Conservation (phyloP, 2,797 vertebrate species). For the Hyperoplus immaculatus region DNA sequence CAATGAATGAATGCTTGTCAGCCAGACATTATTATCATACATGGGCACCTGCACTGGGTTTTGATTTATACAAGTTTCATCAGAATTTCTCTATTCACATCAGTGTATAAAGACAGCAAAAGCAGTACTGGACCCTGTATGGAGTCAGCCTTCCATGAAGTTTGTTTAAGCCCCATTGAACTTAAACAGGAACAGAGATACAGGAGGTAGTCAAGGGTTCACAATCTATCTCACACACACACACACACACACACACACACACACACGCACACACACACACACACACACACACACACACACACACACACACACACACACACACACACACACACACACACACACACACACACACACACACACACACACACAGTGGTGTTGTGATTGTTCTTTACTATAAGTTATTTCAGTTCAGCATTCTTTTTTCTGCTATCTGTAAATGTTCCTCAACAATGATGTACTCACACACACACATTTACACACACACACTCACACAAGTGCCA, state of each 20-base stretch:
- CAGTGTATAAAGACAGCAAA: constrained; percentile 12
- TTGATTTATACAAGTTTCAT: constrained; percentile 28
- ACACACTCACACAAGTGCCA: neutral
- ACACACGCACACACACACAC: neutral
- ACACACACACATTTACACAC: neutral
- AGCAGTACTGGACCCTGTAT: constrained; percentile 4
- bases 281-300: neutral
- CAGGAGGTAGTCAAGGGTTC: neutral
- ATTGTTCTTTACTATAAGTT: neutral
- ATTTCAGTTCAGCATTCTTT: neutral
- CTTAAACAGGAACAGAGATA: neutral
- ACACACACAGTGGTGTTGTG: neutral
- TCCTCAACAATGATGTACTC: neutral
- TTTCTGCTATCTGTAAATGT: neutral
- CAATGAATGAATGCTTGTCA: neutral
- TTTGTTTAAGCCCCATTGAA: constrained; percentile 17
- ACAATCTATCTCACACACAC: neutral
- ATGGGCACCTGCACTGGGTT: neutral
- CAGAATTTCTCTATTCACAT: constrained; percentile 25
- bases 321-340: neutral
- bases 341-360: constrained; percentile 1
- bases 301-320: constrained; percentile 1
- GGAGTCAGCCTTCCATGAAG: constrained; percentile 14
- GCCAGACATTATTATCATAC: neutral
- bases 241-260: constrained; percentile 1